Evolutionary conservation across 1,140 invertebrate species (phyloP).

Genomic region (Heliconius congener): DNA sequence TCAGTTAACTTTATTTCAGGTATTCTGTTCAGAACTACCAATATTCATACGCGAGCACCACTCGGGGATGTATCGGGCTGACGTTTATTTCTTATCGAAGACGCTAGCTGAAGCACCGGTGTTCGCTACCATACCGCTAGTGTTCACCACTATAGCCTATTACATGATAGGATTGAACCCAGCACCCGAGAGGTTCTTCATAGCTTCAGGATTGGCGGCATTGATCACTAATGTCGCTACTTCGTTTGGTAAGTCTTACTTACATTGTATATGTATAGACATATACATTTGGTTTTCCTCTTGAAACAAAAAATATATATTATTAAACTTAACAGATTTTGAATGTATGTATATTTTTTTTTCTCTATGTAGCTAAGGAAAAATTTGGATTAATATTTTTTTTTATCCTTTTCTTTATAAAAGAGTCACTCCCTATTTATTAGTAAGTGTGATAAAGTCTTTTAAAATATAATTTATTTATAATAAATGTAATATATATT

Average conservation of each 20-base stretch:
- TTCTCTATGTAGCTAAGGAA: too few species aligned
- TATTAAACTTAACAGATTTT: too few species aligned
- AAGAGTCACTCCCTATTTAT: too few species aligned
- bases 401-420: too few species aligned
- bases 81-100: constrained; percentile 96
- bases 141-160: constrained; percentile 94
- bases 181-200: constrained; percentile 87
- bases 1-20: constrained; percentile 81
- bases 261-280: neutral
- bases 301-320: neutral
- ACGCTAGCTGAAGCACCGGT: constrained; percentile 93
- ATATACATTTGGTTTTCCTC: neutral
- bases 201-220: constrained; percentile 87
- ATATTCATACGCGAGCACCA: constrained; percentile 95
- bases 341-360: too few species aligned
- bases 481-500: neutral
- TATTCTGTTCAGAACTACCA: constrained; percentile 95
- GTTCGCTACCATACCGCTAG: constrained; percentile 89
- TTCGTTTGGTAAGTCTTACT: neutral
- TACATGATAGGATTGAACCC: constrained; percentile 93
- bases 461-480: too few species aligned
- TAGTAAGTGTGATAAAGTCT: too few species aligned
- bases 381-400: too few species aligned
- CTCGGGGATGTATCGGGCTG: constrained; percentile 95
- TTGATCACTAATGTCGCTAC: constrained; percentile 95